Conservation (phyloP, 1,140 invertebrate genomes). For the Agrilus planipennis region DNA sequence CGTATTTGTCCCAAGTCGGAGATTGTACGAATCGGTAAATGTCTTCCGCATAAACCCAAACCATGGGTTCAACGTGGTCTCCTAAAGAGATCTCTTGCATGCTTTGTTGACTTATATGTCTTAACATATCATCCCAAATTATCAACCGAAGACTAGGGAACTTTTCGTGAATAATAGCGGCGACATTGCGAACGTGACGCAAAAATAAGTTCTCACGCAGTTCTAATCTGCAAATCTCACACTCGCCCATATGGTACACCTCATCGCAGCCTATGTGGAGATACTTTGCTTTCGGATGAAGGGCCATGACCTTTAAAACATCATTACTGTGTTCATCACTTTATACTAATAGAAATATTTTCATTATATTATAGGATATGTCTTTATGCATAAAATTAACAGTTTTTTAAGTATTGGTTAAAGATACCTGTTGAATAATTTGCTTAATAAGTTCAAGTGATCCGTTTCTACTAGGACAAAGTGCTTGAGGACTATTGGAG, state of each 20-base stretch:
- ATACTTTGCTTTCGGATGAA: conserved; percentile 25
- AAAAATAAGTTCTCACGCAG: conserved; percentile 51
- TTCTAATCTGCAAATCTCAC: conserved; percentile 50
- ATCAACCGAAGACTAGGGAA: conserved; percentile 52
- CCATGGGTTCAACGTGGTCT: conserved; percentile 70
- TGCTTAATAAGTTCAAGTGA: conserved; percentile 58
- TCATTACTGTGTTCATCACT: not conserved
- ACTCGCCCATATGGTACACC: conserved; percentile 73
- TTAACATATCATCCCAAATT: conserved; percentile 94
- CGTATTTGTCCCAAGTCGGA: conserved; percentile 68
- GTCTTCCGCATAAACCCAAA: conserved; percentile 66
- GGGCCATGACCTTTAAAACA: conserved; percentile 51
- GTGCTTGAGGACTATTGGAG: conserved; percentile 61
- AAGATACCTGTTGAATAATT: conserved; percentile 71
- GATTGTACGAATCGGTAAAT: conserved; percentile 36
- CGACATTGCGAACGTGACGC: conserved; percentile 53
- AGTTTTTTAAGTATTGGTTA: not conserved
- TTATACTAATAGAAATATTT: conserved; percentile 5
- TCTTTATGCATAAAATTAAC: not conserved
- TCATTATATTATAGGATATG: not conserved
- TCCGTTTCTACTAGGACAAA: conserved; percentile 67
- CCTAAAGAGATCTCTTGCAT: conserved; percentile 59
- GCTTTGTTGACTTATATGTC: conserved; percentile 53
- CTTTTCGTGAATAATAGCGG: conserved; percentile 47
- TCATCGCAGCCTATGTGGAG: conserved; percentile 75